These are phyloP conservation scores for Microcaecilia unicolor DNA, from an alignment of 2,797 vertebrate species.

Conservation along the genomic window DNA sequence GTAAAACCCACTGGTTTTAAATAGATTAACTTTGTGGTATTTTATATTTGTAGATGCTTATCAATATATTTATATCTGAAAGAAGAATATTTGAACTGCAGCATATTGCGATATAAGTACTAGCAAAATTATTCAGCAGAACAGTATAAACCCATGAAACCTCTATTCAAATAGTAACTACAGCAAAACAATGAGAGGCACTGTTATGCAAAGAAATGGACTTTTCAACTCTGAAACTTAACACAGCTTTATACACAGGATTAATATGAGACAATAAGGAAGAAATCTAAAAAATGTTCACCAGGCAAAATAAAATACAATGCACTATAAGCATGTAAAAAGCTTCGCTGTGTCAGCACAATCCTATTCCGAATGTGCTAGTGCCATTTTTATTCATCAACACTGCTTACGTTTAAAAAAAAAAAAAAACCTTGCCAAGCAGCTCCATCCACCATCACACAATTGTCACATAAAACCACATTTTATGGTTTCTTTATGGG, in stretches of 20 bases:
- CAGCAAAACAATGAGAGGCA: neutral
- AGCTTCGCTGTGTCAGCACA: conserved; percentile 12
- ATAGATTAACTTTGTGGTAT: too few species aligned
- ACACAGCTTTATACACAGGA: conserved; percentile 16
- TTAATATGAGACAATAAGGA: conserved; percentile 34
- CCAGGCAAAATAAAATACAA: conserved; percentile 21
- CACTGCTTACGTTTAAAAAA: neutral
- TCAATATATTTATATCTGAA: neutral
- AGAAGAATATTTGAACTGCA: neutral
- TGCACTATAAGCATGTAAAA: conserved; percentile 11
- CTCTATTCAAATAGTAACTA: too few species aligned
- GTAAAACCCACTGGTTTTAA: too few species aligned
- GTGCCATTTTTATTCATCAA: conserved; percentile 14
- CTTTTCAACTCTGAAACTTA: conserved; percentile 23
- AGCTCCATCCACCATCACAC: conserved; percentile 1
- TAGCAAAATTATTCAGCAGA: too few species aligned
- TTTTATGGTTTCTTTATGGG: neutral
- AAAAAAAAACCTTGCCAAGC: neutral
- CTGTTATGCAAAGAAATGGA: conserved; percentile 19
- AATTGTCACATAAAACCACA: neutral
- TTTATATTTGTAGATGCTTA: too few species aligned
- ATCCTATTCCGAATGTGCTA: neutral
- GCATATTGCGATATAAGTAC: too few species aligned
- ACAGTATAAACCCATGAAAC: too few species aligned
- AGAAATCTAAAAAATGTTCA: conserved; percentile 16